phyloP scores from a whole-genome alignment of 2,113 vertebrate genomes.

The Eulemur rufifrons region DNA sequence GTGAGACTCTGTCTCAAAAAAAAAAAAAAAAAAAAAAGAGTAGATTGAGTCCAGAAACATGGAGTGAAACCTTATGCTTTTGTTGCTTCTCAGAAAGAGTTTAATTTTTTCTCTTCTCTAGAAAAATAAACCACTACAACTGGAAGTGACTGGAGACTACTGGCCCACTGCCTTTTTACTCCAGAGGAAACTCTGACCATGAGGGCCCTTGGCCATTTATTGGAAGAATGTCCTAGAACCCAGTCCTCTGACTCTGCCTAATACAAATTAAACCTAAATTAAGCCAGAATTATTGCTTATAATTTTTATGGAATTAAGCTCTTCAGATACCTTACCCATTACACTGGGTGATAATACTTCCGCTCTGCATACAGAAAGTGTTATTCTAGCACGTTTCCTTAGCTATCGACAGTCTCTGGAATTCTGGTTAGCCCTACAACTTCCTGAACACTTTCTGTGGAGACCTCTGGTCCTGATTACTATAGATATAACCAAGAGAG shows the following conservation, averaged over 20 bases:
- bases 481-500: neutral
- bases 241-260: no score
- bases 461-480: neutral
- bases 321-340: neutral
- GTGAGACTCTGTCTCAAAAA: no score
- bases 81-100: neutral
- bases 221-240: neutral
- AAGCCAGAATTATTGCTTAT: neutral
- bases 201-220: neutral
- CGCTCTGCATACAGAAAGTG: neutral
- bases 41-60: neutral
- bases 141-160: neutral
- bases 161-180: neutral
- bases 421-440: neutral
- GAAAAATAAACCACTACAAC: neutral
- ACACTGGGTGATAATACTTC: neutral
- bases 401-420: neutral
- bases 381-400: neutral
- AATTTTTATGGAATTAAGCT: constrained; percentile 3
- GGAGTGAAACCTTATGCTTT: neutral
- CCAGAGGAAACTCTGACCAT: neutral
- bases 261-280: neutral
- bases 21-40: neutral
- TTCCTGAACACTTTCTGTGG: neutral
- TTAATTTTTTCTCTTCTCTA: neutral